Evolutionary conservation across 2,113 vertebrate species (phyloP).

Genomic region (Ciconia boyciana): DNA sequence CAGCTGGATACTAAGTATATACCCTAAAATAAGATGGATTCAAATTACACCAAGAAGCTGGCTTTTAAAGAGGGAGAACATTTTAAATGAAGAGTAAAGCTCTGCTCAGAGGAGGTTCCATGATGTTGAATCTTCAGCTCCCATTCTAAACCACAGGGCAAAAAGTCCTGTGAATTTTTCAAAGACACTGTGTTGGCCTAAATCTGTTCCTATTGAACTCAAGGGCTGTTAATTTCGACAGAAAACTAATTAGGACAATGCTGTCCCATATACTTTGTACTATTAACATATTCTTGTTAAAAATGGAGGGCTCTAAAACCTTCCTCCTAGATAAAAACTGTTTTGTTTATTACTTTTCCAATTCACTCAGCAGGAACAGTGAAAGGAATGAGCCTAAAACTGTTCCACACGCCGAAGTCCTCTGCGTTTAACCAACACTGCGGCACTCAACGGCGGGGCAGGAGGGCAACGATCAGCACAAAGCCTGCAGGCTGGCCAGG

Average conservation of each 20-base stretch:
- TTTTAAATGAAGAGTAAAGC: slow-evolving; percentile 9
- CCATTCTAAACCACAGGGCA: background rate
- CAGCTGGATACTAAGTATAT: slow-evolving; percentile 55
- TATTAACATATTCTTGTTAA: background rate
- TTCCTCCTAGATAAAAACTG: background rate
- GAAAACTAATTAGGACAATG: slow-evolving; percentile 51
- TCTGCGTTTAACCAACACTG: background rate
- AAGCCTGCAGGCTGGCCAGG: background rate
- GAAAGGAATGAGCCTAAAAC: background rate
- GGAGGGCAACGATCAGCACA: background rate
- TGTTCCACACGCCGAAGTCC: background rate
- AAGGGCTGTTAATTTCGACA: slow-evolving; percentile 12
- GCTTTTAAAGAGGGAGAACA: slow-evolving; percentile 7
- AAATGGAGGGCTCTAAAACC: background rate
- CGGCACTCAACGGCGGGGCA: rapidly evolving
- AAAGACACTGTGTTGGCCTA: slow-evolving; percentile 26
- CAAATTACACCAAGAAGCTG: background rate
- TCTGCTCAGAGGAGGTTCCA: background rate
- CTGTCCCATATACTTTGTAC: slow-evolving; percentile 28
- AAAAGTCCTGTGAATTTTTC: slow-evolving; percentile 33
- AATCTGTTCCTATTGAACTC: background rate
- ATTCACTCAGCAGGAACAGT: background rate
- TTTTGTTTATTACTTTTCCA: background rate
- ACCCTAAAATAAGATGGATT: slow-evolving; percentile 41
- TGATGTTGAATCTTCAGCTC: background rate